These are phyloP conservation scores for Heterocephalus glaber DNA, from an alignment of 2,113 vertebrate species.

Conservation along the genomic window DNA sequence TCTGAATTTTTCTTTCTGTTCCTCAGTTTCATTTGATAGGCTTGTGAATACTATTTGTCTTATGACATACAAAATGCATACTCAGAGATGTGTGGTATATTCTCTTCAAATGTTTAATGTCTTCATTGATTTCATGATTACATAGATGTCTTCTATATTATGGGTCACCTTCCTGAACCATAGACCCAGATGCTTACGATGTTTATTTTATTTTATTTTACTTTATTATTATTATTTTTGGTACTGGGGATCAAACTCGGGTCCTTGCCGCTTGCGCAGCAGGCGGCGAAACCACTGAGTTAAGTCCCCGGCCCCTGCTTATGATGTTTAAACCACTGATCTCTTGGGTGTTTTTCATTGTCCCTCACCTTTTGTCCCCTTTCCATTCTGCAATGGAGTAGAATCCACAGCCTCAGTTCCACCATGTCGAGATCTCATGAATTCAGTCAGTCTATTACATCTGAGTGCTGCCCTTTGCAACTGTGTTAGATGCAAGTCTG, in stretches of 20 bases:
- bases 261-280: too few relatives aligned
- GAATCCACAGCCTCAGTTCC: background rate
- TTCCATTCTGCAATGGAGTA: background rate
- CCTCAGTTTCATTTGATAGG: background rate
- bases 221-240: too few relatives aligned
- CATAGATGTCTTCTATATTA: background rate
- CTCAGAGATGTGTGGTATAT: background rate
- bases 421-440: background rate
- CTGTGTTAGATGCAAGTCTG: background rate
- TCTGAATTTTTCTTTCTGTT: background rate
- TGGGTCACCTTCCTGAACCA: background rate
- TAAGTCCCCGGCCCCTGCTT: too few relatives aligned
- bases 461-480: background rate
- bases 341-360: conserved; percentile 1
- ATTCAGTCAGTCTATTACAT: background rate
- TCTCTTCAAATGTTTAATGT: background rate
- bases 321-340: background rate
- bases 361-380: background rate
- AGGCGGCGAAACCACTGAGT: too few relatives aligned
- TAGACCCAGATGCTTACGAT: background rate
- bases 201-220: too few relatives aligned
- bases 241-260: too few relatives aligned
- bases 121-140: background rate
- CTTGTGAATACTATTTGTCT: background rate
- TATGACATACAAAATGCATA: background rate